A percentile compares a stretch with the other conserved stretches of the same genome.
These are phyloP conservation scores for Pandemis corylana DNA, from an alignment of 2,888 invertebrate species.

Conservation along the genomic window DNA sequence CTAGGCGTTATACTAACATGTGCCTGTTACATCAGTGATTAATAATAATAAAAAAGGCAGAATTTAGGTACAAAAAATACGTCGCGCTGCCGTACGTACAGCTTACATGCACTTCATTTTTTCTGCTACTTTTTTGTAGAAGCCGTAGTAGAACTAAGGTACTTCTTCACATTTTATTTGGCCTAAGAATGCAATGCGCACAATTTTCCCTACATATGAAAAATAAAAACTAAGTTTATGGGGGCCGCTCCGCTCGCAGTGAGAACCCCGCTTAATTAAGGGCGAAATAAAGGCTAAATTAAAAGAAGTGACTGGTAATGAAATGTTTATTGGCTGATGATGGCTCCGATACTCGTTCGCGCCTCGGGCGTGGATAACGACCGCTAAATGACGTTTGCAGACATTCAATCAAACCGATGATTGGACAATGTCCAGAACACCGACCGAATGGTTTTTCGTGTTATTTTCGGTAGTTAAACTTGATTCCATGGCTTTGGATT, in stretches of 20 bases:
- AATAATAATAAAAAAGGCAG: no score
- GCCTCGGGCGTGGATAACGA: constrained; percentile 73
- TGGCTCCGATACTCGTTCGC: constrained; percentile 53
- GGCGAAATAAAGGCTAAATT: constrained; percentile 42
- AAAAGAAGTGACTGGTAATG: constrained; percentile 54
- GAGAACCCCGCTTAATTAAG: constrained; percentile 22
- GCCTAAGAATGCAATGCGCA: neutral
- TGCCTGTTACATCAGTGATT: no score
- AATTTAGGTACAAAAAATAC: no score
- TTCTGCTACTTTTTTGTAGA: no score
- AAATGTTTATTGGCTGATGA: constrained; percentile 69
- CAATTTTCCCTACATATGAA: neutral
- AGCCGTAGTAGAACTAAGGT: no score
- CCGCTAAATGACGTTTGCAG: constrained; percentile 70
- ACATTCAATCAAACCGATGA: constrained; percentile 73
- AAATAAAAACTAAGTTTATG: no score
- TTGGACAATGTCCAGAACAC: constrained; percentile 54
- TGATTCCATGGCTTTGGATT: neutral
- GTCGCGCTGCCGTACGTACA: no score
- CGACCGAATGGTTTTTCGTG: neutral
- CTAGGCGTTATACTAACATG: no score
- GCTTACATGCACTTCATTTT: no score
- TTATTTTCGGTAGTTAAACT: neutral
- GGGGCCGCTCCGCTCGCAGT: neutral
- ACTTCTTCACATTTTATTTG: no score